These are phyloP conservation scores for Caerostris darwini DNA, from an alignment of 1,140 invertebrate species.

Conservation along the genomic window DNA sequence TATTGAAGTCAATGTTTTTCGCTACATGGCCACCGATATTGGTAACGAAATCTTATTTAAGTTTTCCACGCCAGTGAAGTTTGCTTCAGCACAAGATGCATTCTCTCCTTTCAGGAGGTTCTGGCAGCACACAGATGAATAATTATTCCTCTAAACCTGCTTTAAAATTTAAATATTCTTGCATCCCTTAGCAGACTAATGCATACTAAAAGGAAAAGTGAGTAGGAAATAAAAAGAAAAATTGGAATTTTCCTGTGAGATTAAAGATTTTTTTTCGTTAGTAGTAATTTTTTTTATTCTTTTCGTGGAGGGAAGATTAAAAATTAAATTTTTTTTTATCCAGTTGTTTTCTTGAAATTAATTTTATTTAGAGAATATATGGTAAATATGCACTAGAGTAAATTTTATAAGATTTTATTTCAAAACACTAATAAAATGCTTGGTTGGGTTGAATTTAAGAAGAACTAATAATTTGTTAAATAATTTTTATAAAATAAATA, in stretches of 20 bases:
- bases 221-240: background rate
- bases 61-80: background rate
- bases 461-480: too few relatives aligned
- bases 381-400: too few relatives aligned
- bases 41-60: background rate
- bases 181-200: conserved; percentile 21
- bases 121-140: background rate
- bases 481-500: too few relatives aligned
- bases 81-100: background rate
- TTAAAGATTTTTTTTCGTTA: background rate
- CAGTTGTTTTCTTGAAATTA: too few relatives aligned
- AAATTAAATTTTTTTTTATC: too few relatives aligned
- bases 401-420: too few relatives aligned
- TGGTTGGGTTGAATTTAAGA: too few relatives aligned
- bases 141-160: background rate
- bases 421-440: too few relatives aligned
- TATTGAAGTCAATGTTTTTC: background rate
- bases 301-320: too few relatives aligned
- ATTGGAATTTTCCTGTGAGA: background rate
- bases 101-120: conserved; percentile 14
- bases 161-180: conserved; percentile 59
- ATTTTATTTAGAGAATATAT: too few relatives aligned
- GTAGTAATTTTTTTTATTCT: too few relatives aligned
- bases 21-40: background rate
- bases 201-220: conserved; percentile 21